Base-by-base conservation (phyloP, 2,888 invertebrate species). In the Metallyticus violacea region DNA sequence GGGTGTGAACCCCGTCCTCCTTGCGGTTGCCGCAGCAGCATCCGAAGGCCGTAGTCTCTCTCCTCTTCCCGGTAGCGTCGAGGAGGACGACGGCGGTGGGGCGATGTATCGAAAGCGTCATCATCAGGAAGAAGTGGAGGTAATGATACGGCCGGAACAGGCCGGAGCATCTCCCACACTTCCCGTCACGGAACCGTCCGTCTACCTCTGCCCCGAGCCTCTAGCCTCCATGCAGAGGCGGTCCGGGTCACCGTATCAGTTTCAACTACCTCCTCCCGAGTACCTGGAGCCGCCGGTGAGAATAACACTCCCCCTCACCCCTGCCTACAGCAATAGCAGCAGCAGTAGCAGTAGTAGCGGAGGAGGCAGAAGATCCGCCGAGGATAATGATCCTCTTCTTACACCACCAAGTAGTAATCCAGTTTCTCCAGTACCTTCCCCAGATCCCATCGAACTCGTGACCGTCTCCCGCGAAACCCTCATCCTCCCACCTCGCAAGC, bases 401-500 rank as follows among this genome's bases (percentile, higher is more conserved):
- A 81, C 84, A 22, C 94, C 96, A 2, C 94, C 95, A 5, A 93
- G 93, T 89, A 93, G 93, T 85, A 94, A 94, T 89, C 93, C 94
- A 0, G 93, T 93, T 1, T 93, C 93, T 86, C 93, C 93, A 7
- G 92, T 91, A 85, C 92, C 93, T 22, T 93, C 93, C 26, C 93
- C 94, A 1, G 94, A 94, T 89, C 93, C 93, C 85, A 91, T 93
- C 81, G 93, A 93, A 79, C 90, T 93, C 90, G 91, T 93, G 80
- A 92, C 93, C 89, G 91, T 91, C 0, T 93, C 93, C 88, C 93
- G 94, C 28, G 95, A 95, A 90, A 93, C 93, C 87, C 93, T 93
- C 91, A 96, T 95, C 87, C 91, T 97, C 88, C 97, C 97, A 5
- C 95, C 96, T 5, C 93, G 97, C 87, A 97, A 97, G 91, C 94